These are phyloP conservation scores for Holothuria leucospilota DNA, from an alignment of 53 echinoderm and acorn worm genomes.

Conservation along the genomic window DNA sequence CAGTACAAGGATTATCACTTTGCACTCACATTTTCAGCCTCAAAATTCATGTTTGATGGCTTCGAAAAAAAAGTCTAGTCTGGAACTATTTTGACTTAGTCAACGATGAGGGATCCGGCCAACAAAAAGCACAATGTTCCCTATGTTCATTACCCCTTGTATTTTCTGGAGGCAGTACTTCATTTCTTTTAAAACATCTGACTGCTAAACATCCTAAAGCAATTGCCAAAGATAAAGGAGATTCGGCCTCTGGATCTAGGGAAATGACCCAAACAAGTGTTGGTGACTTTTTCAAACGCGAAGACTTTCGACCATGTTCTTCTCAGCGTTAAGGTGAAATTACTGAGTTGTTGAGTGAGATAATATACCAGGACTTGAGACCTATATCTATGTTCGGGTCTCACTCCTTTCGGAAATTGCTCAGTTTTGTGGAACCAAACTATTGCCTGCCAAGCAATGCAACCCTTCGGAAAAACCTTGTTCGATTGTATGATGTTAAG, in stretches of 20 bases:
- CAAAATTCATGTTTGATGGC: background rate
- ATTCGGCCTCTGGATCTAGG: no score
- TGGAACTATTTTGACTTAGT: background rate
- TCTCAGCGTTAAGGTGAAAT: background rate
- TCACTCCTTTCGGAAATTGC: background rate
- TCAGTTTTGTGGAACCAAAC: background rate
- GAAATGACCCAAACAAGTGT: no score
- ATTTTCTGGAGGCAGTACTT: background rate
- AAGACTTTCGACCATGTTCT: background rate
- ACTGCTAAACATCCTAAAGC: background rate
- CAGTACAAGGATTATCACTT: no score
- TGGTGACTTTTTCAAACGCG: no score
- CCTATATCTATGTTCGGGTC: background rate
- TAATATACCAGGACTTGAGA: constrained; percentile 5
- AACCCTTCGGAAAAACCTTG: background rate
- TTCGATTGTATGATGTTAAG: background rate
- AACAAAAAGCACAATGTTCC: background rate
- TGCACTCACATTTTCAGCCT: no score
- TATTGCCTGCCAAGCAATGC: background rate
- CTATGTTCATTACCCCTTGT: background rate
- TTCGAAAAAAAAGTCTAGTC: background rate
- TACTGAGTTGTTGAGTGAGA: background rate
- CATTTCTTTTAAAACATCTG: background rate
- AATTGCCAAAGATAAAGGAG: background rate
- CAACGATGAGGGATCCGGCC: background rate